Conservation (phyloP, 2,888 invertebrate species). For the Ophion costatus region DNA sequence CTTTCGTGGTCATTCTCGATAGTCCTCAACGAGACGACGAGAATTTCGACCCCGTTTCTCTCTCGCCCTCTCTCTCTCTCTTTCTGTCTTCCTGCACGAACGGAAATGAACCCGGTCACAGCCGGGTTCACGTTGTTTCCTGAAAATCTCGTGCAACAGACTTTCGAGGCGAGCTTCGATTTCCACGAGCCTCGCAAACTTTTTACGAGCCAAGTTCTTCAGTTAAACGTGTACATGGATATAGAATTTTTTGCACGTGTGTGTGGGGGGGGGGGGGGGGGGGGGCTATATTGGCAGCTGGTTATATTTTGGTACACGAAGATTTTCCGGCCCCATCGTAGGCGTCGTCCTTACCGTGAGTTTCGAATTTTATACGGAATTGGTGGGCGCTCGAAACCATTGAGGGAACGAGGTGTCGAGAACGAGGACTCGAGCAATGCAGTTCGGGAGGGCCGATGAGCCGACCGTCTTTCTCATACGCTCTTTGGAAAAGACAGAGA, state of each 20-base stretch:
- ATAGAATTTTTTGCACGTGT: background rate
- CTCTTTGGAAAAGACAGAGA: background rate
- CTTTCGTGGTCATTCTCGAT: slow-evolving; percentile 41
- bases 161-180: slow-evolving; percentile 45
- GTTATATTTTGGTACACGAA: slow-evolving; percentile 37
- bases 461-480: slow-evolving; percentile 1
- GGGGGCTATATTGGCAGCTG: slow-evolving; percentile 14
- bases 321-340: slow-evolving; percentile 40
- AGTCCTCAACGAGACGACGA: slow-evolving; percentile 12
- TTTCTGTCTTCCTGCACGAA: slow-evolving; percentile 38
- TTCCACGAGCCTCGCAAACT: slow-evolving; percentile 52
- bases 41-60: background rate
- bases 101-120: slow-evolving; percentile 63
- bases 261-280: too few relatives aligned
- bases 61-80: slow-evolving; percentile 41
- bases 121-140: slow-evolving; percentile 39
- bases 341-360: slow-evolving; percentile 27
- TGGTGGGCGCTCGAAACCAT: slow-evolving; percentile 11
- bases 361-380: slow-evolving; percentile 62
- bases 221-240: slow-evolving; percentile 45
- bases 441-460: slow-evolving; percentile 7
- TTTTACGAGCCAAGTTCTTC: slow-evolving; percentile 66
- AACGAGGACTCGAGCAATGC: slow-evolving; percentile 50
- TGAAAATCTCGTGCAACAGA: background rate
- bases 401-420: slow-evolving; percentile 51